Evolutionary conservation across 2,113 vertebrate species (phyloP), one percentile per base, ranked within the genome.

Genomic region (Rhineura floridana): DNA sequence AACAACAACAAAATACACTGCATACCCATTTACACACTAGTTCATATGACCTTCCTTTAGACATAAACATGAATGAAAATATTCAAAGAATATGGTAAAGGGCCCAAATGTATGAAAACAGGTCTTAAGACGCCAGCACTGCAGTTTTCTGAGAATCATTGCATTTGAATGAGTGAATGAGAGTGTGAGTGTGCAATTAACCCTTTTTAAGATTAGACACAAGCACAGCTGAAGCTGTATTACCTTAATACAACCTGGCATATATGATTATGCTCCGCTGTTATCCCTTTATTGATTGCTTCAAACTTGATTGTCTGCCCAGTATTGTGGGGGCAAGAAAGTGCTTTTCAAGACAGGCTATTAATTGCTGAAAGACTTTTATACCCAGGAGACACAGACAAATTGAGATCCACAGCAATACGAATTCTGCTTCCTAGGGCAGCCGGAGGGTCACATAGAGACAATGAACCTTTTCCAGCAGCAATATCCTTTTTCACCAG

Each of bases 401-500:
- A 0, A 0, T 76, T 82, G 69, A 87, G 86, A 0, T 0, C 21
- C 4, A 6, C 72, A 21, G 65, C n/a, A 6, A 0, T 0, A 1
- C 44, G 77, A 39, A 88, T 78, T 83, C 4, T 39, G 39, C 0
- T 85, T 30, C 0, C 46, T 76, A 44, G 7, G 3, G 36, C 10
- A n/a, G 10, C 1, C 21, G 36, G 3, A 39, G 13, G 36, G 21
- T 65, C 55, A 78, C 15, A 1, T 30, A 1, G 42, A 46, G 25
- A 30, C n/a, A n/a, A n/a, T n/a, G n/a, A n/a, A n/a, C 17, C 55
- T 59, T 59, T 59, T 59, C 55, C 55, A 19, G 55, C 55, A 19
- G 17, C 55, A 59, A 59, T 5, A 59, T 59, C 55, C 55, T 59
- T 59, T 59, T 19, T 59, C 55, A 59, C 4, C 55, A 59, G 55